Evolutionary conservation across 2,113 vertebrate genomes (phyloP).

Genomic region (Semicossyphus pulcher): DNA sequence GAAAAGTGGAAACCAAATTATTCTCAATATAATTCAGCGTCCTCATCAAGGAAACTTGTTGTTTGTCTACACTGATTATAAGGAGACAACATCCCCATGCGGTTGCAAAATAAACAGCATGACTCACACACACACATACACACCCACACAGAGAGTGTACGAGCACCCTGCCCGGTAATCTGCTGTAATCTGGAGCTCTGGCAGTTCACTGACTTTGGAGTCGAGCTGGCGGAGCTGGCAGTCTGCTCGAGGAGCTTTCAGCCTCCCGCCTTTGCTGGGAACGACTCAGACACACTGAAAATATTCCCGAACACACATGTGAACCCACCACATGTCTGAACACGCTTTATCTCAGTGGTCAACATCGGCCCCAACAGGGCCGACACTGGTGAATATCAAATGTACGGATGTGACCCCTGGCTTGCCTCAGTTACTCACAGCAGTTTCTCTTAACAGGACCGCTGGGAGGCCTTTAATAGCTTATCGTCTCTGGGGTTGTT

Average conservation of each 20-base stretch:
- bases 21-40: neutral
- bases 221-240: slow-evolving; percentile 54
- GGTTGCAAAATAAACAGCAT: slow-evolving; percentile 46
- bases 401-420: slow-evolving; percentile 7
- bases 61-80: slow-evolving; percentile 11
- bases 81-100: slow-evolving; percentile 27
- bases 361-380: slow-evolving; percentile 37
- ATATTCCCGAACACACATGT: slow-evolving; percentile 32
- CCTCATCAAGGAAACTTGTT: neutral
- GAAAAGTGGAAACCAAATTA: neutral
- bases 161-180: slow-evolving; percentile 71
- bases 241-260: slow-evolving; percentile 61
- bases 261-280: slow-evolving; percentile 38
- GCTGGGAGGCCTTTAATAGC: slow-evolving; percentile 52
- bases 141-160: slow-evolving; percentile 48
- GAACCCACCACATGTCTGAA: slow-evolving; percentile 5
- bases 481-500: slow-evolving; percentile 29
- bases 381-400: slow-evolving; percentile 40
- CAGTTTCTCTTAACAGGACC: slow-evolving; percentile 36
- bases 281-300: slow-evolving; percentile 36
- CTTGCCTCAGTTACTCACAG: slow-evolving; percentile 40
- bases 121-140: slow-evolving; percentile 21
- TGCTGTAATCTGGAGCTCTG: slow-evolving; percentile 78
- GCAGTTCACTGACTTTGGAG: slow-evolving; percentile 67
- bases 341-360: slow-evolving; percentile 13